Evolutionary conservation across 2,888 invertebrate species (phyloP), one percentile per base, ranked within the genome.

Genomic region (Melieria picta): DNA sequence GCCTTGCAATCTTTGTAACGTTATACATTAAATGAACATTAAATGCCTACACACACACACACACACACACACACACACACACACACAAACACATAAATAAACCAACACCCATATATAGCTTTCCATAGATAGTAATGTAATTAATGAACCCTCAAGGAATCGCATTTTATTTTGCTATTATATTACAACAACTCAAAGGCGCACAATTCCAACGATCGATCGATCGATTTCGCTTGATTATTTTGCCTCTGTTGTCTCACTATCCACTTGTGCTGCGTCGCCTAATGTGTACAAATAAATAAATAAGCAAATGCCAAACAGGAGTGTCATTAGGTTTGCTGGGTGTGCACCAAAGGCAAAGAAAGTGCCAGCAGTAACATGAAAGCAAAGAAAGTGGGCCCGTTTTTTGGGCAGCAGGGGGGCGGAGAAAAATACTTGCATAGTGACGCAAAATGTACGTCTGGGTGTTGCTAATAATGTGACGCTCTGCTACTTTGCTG

Each of bases 301-400:
- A 67, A 67, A 45, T 50, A 61, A 50, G 45, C 50, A 30, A 30
- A 30, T 30, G 11, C 10, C 56, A 30, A 67, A 52, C 60, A 67
- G 60, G 67, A 67, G 67, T 61, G 67, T 58, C 67, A 52, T 67
- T 60, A 50, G 30, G 30, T 30, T 30, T 30, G 30, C 30, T 30
- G 30, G 30, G 30, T 2, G 30, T 2, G 30, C 30, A 16, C 30
- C 30, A 30, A 30, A 30, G 50, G 67, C 67, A 67, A 58, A 46
- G 48, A 50, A 52, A 52, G 16, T 45, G 50, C 60, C 60, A 43
- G 42, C 48, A 42, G 10, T 30, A 30, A 30, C 30, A 30, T 30
- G 2, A 30, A 30, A 30, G 30, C 30, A 30, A 30, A 30, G 30
- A 30, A 30, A 30, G 30, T 30, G 30, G 30, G 30, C 30, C 1